Base-by-base conservation (phyloP, 2,113 vertebrate genomes). In the Protomyctophum bolini region DNA sequence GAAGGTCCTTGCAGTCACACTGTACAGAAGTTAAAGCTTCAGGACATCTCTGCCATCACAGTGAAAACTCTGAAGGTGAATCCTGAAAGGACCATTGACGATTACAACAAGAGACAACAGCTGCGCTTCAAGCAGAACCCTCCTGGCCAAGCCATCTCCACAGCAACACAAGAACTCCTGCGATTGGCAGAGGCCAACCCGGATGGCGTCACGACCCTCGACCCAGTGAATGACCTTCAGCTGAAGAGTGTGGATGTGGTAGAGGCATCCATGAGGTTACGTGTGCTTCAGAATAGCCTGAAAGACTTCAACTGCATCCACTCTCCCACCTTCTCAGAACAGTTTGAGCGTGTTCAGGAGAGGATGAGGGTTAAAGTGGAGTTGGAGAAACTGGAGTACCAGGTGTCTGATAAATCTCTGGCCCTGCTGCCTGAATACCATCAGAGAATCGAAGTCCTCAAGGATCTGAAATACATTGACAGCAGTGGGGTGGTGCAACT, bases 361-460 rank as follows among this genome's bases (percentile, higher is more conserved):
- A 90, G 92, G 61, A 91, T 93, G 89, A 85, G 70, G 54, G 87
- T 96, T 2, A 90, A 95, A 89, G 94, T 94, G 49, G 96, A 97
- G 83, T 79, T 96, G 83, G 95, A 96, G 33, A 85, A 78, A 59
- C 92, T 97, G 63, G 86, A 92, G 45, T 97, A 94, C 91, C 90
- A 96, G 29, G 88, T 95, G 51, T 97, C 96, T 0, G 96, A 97
- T 77, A 93, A 96, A 89, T 95, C 94, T 0, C 84, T 97, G 76
- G 87, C 93, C 63, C 94, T 97, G 68, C 90, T 97, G 59, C 96
- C 95, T 0, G 95, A 97, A 75, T 97, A 97, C 68, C 92, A 95
- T 80, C 95, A 97, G 86, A 94, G 96, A n/a, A 93, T 96, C 14
- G 83, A 97, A 96, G 95, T 97, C 63, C 91, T 97, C n/a, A 90